Percentiles rank a stretch among this genome's conserved stretches.
Conservation (phyloP, 2,797 vertebrate genomes). For the Morelia viridis region DNA sequence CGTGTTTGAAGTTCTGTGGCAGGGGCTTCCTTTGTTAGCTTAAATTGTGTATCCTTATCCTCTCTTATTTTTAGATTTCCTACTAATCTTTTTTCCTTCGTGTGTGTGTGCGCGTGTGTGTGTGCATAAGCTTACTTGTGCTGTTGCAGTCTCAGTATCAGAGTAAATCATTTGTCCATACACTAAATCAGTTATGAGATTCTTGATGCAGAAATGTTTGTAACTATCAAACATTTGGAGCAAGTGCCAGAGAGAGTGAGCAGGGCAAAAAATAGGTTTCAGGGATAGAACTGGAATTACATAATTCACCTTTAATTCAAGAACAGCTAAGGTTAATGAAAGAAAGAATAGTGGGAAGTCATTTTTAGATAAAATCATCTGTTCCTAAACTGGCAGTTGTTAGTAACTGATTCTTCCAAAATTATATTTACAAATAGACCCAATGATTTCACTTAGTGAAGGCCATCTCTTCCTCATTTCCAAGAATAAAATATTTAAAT, state of each 20-base stretch:
- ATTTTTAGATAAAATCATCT: constrained; percentile 41
- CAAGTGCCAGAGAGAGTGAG: constrained; percentile 44
- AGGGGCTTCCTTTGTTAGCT: constrained; percentile 59
- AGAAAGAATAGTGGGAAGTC: constrained; percentile 54
- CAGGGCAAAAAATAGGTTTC: background rate
- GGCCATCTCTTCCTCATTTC: constrained; percentile 53
- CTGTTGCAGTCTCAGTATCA: constrained; percentile 50
- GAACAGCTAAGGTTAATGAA: constrained; percentile 54
- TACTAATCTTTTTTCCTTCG: constrained; percentile 3
- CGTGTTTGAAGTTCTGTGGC: constrained; percentile 59
- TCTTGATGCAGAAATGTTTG: constrained; percentile 55
- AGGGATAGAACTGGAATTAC: constrained; percentile 47
- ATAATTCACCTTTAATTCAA: constrained; percentile 60
- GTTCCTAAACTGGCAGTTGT: constrained; percentile 48
- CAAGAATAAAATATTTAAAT: constrained; percentile 33
- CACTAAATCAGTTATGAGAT: constrained; percentile 59
- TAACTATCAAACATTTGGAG: constrained; percentile 58
- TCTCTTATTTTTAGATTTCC: constrained; percentile 29
- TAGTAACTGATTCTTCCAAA: constrained; percentile 43
- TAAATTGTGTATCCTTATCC: constrained; percentile 43
- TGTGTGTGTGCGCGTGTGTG: background rate
- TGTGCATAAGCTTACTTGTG: background rate
- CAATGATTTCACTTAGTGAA: constrained; percentile 50
- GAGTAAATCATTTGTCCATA: constrained; percentile 37
- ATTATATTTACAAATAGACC: constrained; percentile 53